Evolutionary conservation across 2,888 invertebrate species (phyloP).

Genomic region (Leistus spinibarbis): DNA sequence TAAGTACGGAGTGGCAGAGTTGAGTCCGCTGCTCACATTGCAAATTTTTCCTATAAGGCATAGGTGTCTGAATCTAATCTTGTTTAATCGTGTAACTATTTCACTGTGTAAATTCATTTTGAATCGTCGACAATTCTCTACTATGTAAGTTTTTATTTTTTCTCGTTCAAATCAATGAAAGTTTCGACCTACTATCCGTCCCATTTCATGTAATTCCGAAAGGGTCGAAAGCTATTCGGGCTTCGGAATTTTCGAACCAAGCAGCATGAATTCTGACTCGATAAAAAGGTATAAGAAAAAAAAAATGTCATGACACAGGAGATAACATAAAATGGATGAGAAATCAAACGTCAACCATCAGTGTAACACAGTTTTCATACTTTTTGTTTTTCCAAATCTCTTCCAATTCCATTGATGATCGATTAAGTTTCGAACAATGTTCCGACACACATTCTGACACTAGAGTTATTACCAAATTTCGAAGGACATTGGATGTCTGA

Average conservation of each 20-base stretch:
- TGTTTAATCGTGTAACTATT: background rate
- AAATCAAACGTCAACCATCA: background rate
- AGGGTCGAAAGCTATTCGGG: slow-evolving; percentile 25
- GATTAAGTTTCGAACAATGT: too few relatives aligned
- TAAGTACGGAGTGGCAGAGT: too few relatives aligned
- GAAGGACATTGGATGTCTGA: too few relatives aligned
- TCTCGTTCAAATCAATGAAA: background rate
- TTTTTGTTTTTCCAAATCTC: background rate
- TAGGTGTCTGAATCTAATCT: too few relatives aligned
- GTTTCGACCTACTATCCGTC: slow-evolving; percentile 2
- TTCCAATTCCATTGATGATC: background rate
- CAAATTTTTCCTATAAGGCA: background rate
- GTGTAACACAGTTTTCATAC: background rate
- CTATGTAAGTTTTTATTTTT: background rate
- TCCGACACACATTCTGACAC: too few relatives aligned
- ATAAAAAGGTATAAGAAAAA: background rate
- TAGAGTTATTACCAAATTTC: too few relatives aligned
- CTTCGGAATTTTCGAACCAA: background rate
- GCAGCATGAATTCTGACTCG: background rate
- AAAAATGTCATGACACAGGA: background rate
- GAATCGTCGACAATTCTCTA: background rate
- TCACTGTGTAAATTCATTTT: background rate
- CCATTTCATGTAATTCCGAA: slow-evolving; percentile 32
- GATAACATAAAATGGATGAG: background rate
- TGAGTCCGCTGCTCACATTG: too few relatives aligned